Base-by-base conservation (phyloP, 2,888 invertebrate genomes). In the Nemurella pictetii region DNA sequence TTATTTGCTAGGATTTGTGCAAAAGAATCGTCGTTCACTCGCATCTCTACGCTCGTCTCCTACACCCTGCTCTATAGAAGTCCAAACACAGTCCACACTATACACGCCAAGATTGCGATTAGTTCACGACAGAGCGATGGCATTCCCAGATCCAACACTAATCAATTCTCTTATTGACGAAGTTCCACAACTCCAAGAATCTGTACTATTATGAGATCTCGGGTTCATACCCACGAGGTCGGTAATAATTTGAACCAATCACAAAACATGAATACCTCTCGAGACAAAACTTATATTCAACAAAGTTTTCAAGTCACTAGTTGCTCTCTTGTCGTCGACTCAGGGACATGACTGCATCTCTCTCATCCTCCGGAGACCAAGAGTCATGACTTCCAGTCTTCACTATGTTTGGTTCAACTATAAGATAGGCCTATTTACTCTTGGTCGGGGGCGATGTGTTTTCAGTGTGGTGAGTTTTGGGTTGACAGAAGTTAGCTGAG, bases 401-500 rank as follows among this genome's bases (percentile, higher is more conserved):
- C 27, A 27, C 75, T 25, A 75, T 75, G 75, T 75, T 75, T 75
- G 75, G 75, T 75, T 75, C 75, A 75, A 25, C 75, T 75, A n/a
- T n/a, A 75, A 75, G 75, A 75, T 75, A 75, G 75, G 75, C 75
- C 75, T 75, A 75, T 75, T 75, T 75, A 75, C 75, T 75, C 75
- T 25, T 75, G 75, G 75, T 75, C 75, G 75, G 75, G 28, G 7
- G 27, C n/a, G 75, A 26, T 27, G 28, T 75, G 75, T 75, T 75
- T 75, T 26, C 28, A 75, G 75, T 75, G 75, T 75, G 75, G 75
- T 75, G 75, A 29, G 30, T n/a, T 78, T 78, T 78, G 30, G 55
- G 78, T 78, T 78, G 78, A 78, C 78, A 78, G 78, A 78, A 78
- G 78, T 78, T 78, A 29, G 78, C 29, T n/a, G n/a, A 78, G 29